These are phyloP conservation scores for Drosophila mayri DNA, from an alignment of 1,140 invertebrate species.

Conservation along the genomic window DNA sequence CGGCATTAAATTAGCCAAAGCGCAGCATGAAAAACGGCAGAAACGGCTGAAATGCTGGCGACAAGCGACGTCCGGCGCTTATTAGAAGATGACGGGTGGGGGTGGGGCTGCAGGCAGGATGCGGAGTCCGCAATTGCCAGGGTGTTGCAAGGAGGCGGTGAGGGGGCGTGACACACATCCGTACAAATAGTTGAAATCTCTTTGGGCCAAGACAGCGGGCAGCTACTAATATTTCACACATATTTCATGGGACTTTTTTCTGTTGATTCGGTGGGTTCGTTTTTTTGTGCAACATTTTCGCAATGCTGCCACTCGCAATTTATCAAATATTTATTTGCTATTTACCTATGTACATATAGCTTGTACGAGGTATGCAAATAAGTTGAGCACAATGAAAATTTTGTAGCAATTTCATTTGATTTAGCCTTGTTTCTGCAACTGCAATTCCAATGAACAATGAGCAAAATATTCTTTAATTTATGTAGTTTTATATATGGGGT, in stretches of 20 bases:
- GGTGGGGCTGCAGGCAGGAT: neutral
- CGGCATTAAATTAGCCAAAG: constrained; percentile 81
- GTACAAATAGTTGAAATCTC: constrained; percentile 36
- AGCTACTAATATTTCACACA: constrained; percentile 40
- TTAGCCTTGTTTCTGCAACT: constrained; percentile 5
- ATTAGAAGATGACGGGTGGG: constrained; percentile 51
- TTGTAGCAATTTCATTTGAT: constrained; percentile 12
- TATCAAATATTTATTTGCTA: constrained; percentile 31
- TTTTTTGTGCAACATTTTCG: constrained; percentile 7
- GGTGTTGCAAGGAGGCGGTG: constrained; percentile 14
- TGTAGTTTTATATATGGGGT: neutral
- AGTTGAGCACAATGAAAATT: constrained; percentile 9
- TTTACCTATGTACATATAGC: constrained; percentile 5
- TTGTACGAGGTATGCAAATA: constrained; percentile 17
- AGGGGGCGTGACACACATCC: constrained; percentile 42
- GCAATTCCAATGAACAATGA: constrained; percentile 11
- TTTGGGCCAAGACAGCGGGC: constrained; percentile 16
- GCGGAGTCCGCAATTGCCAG: constrained; percentile 20
- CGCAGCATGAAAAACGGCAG: constrained; percentile 76
- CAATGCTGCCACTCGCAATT: neutral
- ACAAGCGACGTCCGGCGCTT: constrained; percentile 74
- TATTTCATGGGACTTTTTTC: constrained; percentile 31
- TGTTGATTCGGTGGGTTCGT: neutral
- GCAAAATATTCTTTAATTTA: constrained; percentile 8
- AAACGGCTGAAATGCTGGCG: constrained; percentile 55